These are phyloP conservation scores for Apaloderma vittatum DNA, from an alignment of 2,113 vertebrate species.

Conservation along the genomic window DNA sequence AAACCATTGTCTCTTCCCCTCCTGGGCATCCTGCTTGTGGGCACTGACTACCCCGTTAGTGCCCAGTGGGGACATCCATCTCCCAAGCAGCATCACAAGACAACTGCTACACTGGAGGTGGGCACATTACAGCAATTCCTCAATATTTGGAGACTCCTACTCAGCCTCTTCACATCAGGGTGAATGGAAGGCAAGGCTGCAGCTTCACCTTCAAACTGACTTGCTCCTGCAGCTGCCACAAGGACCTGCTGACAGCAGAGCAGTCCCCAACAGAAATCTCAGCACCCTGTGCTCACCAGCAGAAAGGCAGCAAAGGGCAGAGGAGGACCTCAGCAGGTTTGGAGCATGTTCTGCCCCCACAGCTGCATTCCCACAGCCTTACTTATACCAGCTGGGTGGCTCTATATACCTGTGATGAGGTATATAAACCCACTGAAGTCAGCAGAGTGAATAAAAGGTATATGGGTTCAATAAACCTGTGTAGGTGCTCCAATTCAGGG, in stretches of 20 bases:
- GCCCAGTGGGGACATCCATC: too few species aligned
- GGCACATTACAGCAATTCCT: not conserved
- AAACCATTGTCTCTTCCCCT: not conserved
- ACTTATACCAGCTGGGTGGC: not conserved
- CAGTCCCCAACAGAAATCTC: not conserved
- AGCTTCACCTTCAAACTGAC: not conserved
- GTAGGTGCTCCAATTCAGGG: accelerated
- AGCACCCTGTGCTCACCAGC: accelerated
- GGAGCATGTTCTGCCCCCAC: not conserved
- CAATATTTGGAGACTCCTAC: not conserved
- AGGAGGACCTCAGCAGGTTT: not conserved
- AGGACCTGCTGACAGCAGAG: not conserved
- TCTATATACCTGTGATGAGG: not conserved
- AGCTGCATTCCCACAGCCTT: not conserved
- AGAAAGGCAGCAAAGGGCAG: not conserved
- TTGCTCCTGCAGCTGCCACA: not conserved
- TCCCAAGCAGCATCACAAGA: not conserved
- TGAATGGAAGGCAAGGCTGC: not conserved
- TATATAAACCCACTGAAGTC: not conserved
- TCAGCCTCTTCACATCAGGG: not conserved
- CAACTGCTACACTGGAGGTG: not conserved
- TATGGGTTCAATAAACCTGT: not conserved
- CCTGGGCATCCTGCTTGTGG: not conserved
- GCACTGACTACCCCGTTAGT: not conserved
- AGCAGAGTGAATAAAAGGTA: not conserved